Evolutionary conservation across 1,140 invertebrate species (phyloP), one percentile per base, ranked within the genome.

Genomic region (Pachypeltis micranthus): DNA sequence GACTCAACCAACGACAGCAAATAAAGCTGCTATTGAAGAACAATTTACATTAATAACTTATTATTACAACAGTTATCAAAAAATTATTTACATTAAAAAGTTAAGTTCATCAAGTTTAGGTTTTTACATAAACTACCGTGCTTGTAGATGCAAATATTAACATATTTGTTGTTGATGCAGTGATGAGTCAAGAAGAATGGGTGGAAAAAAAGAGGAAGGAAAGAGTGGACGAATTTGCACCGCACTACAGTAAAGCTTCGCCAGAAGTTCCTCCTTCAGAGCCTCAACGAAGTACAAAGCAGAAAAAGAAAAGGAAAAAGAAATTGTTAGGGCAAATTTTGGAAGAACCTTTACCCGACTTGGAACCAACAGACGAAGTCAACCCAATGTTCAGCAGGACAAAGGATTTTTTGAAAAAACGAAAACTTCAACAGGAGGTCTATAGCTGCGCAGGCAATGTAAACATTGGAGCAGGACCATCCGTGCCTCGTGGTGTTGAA

Each of bases 161-260:
- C n/a, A 10, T 39, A n/a, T 27, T 65, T 28, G 12, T 28, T 63
- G 23, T 47, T 51, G 19, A 70, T 71, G 47, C 62, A 73, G 72
- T 71, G 27, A 84, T 89, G 80, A 82, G 81, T 0, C 88, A 91
- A 77, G 83, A 88, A 72, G 83, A 90, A 75, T 91, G 88, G 85
- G 80, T 88, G 12, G 78, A 86, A 62, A 83, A 86, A 68, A 82
- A 87, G 71, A 78, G 87, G 59, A 73, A 76, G 64, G 80, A 86
- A 69, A 78, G 88, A 63, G 74, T 74, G 10, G 61, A 76, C 3
- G 86, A 90, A 72, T 91, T 90, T 73, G 86, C 84, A 1, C 85
- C 85, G 2, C 71, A 74, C 1, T 68, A 64, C 23, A n/a, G 29
- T 23, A 16, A 44, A 51, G 61, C 14, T 3, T 27, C 1, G 4